Conservation (phyloP, 2,113 vertebrate species). For the Albula goreensis region DNA sequence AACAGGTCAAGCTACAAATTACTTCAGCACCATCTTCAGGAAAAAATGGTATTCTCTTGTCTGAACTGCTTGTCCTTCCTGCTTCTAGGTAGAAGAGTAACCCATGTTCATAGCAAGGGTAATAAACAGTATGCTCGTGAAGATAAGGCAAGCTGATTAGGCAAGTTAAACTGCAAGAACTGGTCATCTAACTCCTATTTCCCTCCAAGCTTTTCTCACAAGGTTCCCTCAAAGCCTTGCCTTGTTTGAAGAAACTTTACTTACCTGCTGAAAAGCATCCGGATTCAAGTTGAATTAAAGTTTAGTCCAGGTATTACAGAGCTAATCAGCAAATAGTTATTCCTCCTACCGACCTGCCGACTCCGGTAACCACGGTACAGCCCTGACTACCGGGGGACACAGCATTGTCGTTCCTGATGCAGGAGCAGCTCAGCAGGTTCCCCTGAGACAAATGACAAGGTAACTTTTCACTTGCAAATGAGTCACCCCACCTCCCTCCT, state of each 20-base stretch:
- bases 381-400: not conserved
- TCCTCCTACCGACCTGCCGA: not conserved
- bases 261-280: not conserved
- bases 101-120: not conserved
- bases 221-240: not conserved
- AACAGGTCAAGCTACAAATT: not conserved
- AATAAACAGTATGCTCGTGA: not conserved
- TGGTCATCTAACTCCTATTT: not conserved
- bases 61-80: not conserved
- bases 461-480: slow-evolving; percentile 26
- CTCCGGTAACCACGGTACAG: not conserved
- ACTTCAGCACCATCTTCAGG: not conserved
- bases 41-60: not conserved
- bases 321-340: not conserved
- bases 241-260: not conserved
- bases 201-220: not conserved
- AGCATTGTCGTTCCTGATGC: not conserved
- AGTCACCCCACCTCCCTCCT: slow-evolving; percentile 22
- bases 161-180: not conserved
- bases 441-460: not conserved
- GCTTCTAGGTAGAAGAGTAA: not conserved
- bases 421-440: slow-evolving; percentile 17
- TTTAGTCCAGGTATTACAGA: not conserved
- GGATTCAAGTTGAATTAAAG: slow-evolving; percentile 5
- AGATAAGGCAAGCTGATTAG: not conserved